Base-by-base conservation (phyloP, 2,113 vertebrate genomes). In the Apodemus speciosus region DNA sequence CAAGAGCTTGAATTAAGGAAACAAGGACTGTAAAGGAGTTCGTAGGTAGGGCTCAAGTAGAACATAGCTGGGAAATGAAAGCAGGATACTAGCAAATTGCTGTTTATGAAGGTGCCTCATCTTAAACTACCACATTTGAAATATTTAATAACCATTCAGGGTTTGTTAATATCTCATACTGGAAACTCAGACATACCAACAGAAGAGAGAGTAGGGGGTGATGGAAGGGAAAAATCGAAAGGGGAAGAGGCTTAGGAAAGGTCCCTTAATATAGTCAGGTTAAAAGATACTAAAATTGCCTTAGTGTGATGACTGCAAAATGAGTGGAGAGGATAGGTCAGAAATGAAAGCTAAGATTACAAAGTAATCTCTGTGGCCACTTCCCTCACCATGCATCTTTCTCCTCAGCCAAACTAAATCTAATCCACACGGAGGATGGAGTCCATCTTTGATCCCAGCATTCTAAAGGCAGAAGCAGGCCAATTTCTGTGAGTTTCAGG, bases 211-310 rank as follows among this genome's bases (percentile, higher is more conserved):
- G n/a, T 58, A 13, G 56, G 56, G 49, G 11, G 9, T 43, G 64
- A 51, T 53, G 16, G 58, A 25, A 93, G 27, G 20, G 58, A 20
- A 58, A 93, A 87, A 92, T 30, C 3, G 68, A 93, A 10, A 13
- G 16, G 9, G 8, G 64, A 92, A 75, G 43, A 58, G 18, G 14
- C 56, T 51, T 87, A 25, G 30, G 56, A 92, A 90, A 80, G 11
- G 20, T 9, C 56, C 68, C 49, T 75, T 80, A 68, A 32, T 85
- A 58, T 9, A 80, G 40, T 13, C 32, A 81, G 18, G 38, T 75
- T 95, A 93, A 84, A 43, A 88, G 87, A 92, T 89, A 91, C 88
- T 86, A 69, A 94, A 62, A 68, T 89, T 40, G 68, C 35, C 46
- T 89, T 90, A 66, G 35, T 87, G 23, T 73, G 62, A 75, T 79